Percentiles rank a stretch among this genome's conserved stretches.
Evolutionary conservation across 2,888 invertebrate genomes (phyloP).

Genomic region (Alloscopus bannaensis): DNA sequence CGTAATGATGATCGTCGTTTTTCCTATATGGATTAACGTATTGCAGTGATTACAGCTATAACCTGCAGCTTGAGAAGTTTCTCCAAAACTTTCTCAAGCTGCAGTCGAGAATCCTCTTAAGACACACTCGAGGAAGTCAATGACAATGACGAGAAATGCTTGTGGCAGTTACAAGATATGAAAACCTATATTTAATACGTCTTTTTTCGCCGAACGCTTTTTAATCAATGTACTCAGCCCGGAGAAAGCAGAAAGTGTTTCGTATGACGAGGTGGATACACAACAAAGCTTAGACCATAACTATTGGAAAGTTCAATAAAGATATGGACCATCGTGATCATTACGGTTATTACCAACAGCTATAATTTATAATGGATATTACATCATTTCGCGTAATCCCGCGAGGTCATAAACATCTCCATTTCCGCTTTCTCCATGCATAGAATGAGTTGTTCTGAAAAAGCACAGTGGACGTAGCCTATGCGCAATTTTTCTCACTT

Average conservation of each 20-base stretch:
- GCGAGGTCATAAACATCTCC: constrained; percentile 56
- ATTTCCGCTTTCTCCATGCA: constrained; percentile 11
- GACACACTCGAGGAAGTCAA: no score
- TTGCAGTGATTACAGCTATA: no score
- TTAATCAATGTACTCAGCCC: constrained; percentile 1
- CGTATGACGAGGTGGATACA: constrained; percentile 3
- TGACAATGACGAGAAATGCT: constrained; percentile 52
- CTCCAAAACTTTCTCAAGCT: no score
- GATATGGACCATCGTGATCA: constrained; percentile 49
- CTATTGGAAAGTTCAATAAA: constrained; percentile 50
- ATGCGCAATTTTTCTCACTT: no score
- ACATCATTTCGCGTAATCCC: constrained; percentile 57
- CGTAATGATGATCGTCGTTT: no score
- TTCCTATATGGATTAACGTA: no score
- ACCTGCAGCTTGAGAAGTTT: no score
- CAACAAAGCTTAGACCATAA: no score
- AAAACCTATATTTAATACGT: no score
- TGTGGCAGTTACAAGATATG: constrained; percentile 60
- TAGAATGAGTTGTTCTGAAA: no score
- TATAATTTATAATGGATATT: constrained; percentile 63
- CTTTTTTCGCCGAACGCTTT: constrained; percentile 21
- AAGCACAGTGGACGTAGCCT: no score
- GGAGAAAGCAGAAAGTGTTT: constrained; percentile 23
- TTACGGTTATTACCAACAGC: constrained; percentile 53
- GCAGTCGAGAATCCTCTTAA: no score